phyloP scores from a whole-genome alignment of 30 jellyfish, hydroid and myxozoan genomes.

The Hydractinia echinata region DNA sequence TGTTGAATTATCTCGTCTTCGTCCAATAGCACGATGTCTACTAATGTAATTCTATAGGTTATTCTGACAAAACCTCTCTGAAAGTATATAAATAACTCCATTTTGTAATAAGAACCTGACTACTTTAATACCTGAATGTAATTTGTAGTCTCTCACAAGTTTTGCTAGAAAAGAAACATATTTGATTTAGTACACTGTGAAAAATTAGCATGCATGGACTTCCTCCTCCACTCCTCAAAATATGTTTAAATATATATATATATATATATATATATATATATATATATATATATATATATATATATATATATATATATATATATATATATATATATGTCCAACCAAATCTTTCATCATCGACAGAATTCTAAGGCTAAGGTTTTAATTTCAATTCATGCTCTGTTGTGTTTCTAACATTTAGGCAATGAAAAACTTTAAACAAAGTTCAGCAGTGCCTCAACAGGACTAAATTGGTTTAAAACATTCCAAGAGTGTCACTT shows the following conservation, averaged over 20 bases:
- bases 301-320: too few relatives aligned
- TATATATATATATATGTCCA: too few relatives aligned
- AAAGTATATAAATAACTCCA: conserved; percentile 34
- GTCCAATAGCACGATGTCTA: conserved; percentile 7
- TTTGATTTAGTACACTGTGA: conserved; percentile 25
- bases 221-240: conserved; percentile 36
- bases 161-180: conserved; percentile 20
- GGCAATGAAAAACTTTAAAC: too few relatives aligned
- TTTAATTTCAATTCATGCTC: conserved; percentile 9
- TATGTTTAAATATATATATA: conserved; percentile 19
- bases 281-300: too few relatives aligned
- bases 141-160: too few relatives aligned
- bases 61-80: conserved; percentile 29
- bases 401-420: too few relatives aligned
- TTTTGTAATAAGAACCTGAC: conserved; percentile 29
- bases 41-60: not conserved
- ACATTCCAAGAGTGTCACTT: too few relatives aligned
- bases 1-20: conserved; percentile 8
- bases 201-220: conserved; percentile 23
- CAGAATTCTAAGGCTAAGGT: conserved; percentile 23
- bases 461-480: too few relatives aligned
- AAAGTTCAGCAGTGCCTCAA: too few relatives aligned
- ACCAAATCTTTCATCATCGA: conserved; percentile 31
- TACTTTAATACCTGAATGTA: conserved; percentile 32
- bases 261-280: too few relatives aligned